Conservation (phyloP, 2,113 vertebrate genomes). For the Shinisaurus crocodilurus region DNA sequence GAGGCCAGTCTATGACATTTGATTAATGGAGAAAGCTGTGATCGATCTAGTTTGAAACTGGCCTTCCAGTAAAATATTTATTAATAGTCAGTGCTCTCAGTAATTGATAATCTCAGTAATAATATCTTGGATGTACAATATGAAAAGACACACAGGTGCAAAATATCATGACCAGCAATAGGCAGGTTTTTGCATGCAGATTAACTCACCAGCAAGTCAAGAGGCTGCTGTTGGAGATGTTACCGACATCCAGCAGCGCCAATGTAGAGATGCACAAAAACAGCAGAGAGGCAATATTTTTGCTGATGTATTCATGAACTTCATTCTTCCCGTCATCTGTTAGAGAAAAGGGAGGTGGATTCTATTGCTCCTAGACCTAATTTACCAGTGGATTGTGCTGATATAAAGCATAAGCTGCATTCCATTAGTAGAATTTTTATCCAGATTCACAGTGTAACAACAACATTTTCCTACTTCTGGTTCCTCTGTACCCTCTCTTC, state of each 20-base stretch:
- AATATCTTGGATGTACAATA: not conserved
- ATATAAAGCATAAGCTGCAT: not conserved
- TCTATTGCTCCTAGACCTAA: not conserved
- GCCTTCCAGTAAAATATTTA: not conserved
- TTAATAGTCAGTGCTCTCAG: not conserved
- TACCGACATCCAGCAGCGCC: not conserved
- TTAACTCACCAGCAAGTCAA: not conserved
- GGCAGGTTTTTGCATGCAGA: not conserved
- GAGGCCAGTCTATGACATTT: not conserved
- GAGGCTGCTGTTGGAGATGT: not conserved
- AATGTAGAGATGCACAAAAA: not conserved
- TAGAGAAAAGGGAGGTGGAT: not conserved
- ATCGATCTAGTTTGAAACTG: not conserved
- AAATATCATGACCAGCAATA: not conserved
- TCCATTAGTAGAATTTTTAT: not conserved
- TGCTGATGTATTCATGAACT: not conserved
- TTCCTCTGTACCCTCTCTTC: not conserved
- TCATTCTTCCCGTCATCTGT: not conserved
- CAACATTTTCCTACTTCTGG: not conserved
- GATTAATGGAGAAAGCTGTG: not conserved
- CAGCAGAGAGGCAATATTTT: not conserved
- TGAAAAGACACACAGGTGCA: rapidly evolving
- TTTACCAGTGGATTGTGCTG: not conserved
- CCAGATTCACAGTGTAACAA: not conserved
- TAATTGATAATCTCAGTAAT: not conserved